Percentiles rank a stretch among this genome's conserved stretches.
Evolutionary conservation across 2,888 invertebrate genomes (phyloP).

Genomic region (Ceratothoa steindachneri): DNA sequence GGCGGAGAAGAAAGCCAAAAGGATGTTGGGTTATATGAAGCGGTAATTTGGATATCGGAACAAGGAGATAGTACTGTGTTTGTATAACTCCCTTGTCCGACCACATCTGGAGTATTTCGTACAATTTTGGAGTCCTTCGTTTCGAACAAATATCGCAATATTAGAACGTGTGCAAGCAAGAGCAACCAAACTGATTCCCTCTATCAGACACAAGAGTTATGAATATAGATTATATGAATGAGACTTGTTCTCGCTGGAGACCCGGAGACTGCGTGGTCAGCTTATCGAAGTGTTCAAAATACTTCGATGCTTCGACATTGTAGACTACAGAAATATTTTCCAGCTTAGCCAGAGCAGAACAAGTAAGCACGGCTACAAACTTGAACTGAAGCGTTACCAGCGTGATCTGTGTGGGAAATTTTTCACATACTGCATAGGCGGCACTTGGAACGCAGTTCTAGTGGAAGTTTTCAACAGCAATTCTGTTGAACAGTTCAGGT

Average conservation of each 20-base stretch:
- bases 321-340: too few relatives aligned
- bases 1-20: neutral
- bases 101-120: neutral
- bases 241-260: neutral
- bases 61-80: neutral
- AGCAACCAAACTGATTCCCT: neutral
- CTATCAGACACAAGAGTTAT: neutral
- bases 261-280: neutral
- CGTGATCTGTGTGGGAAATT: neutral
- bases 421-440: neutral
- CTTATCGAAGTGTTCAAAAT: neutral
- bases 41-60: neutral
- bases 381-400: neutral
- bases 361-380: neutral
- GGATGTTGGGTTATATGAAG: neutral
- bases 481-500: too few relatives aligned
- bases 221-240: neutral
- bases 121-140: neutral
- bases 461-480: neutral
- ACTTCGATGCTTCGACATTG: too few relatives aligned
- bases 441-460: neutral
- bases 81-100: neutral
- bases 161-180: neutral
- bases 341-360: neutral
- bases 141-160: neutral